Conservation (phyloP, 2,797 vertebrate genomes). For the Ambastaia sidthimunki region DNA sequence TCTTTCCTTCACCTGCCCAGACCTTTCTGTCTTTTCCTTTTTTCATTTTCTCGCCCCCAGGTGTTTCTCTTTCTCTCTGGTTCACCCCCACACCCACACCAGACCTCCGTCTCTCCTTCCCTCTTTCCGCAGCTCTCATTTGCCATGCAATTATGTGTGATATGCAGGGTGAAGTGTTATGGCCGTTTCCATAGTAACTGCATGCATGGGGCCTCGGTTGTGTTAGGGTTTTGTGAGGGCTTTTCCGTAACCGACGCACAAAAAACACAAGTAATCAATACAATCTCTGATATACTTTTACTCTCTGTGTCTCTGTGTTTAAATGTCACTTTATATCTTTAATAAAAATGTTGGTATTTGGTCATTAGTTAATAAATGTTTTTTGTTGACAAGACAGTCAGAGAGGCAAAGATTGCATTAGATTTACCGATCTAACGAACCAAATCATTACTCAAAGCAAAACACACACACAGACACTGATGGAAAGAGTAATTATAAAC, state of each 20-base stretch:
- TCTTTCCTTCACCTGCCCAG: slow-evolving; percentile 54
- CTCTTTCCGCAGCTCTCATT: slow-evolving; percentile 32
- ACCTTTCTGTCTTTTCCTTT: slow-evolving; percentile 37
- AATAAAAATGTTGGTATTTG: neutral
- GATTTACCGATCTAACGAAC: slow-evolving; percentile 20
- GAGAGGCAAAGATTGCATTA: slow-evolving; percentile 10
- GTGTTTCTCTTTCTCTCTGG: slow-evolving; percentile 30
- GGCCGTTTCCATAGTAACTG: slow-evolving; percentile 71
- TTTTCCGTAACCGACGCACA: slow-evolving; percentile 35
- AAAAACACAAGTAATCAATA: slow-evolving; percentile 17
- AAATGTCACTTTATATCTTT: neutral
- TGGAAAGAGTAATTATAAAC: slow-evolving; percentile 10
- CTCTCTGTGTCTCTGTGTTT: neutral
- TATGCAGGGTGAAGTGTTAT: slow-evolving; percentile 60
- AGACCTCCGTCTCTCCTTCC: slow-evolving; percentile 34
- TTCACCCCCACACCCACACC: slow-evolving; percentile 36
- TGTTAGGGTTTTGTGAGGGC: slow-evolving; percentile 12
- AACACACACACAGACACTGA: neutral
- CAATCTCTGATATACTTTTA: slow-evolving; percentile 11
- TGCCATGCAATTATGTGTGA: slow-evolving; percentile 53
- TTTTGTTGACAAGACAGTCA: slow-evolving; percentile 6
- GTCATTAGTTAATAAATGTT: slow-evolving; percentile 1
- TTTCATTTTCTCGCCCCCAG: slow-evolving; percentile 45
- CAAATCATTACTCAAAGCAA: slow-evolving; percentile 29
- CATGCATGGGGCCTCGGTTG: slow-evolving; percentile 33